Conservation (phyloP, 30 jellyfish, hydroid and myxozoan species). For the Aurelia sp. region DNA sequence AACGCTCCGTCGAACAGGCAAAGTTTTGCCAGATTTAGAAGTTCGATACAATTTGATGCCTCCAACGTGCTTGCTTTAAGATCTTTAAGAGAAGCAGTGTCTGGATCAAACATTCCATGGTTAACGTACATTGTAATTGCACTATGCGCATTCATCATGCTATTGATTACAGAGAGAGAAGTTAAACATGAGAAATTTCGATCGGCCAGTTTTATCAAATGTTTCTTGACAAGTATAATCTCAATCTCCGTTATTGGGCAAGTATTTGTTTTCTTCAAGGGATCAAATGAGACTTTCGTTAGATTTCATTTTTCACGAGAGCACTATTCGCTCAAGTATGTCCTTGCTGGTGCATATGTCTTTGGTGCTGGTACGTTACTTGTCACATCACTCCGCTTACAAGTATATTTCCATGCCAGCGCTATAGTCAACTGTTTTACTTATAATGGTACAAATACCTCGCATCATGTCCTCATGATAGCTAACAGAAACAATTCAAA, state of each 20-base stretch:
- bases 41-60: too few relatives aligned
- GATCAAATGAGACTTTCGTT: background rate
- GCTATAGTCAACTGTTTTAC: background rate
- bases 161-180: background rate
- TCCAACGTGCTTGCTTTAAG: background rate
- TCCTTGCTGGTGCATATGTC: constrained; percentile 4
- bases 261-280: background rate
- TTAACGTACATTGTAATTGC: background rate
- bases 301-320: background rate
- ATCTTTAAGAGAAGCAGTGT: background rate
- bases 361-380: background rate
- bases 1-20: too few relatives aligned
- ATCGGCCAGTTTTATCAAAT: background rate
- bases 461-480: background rate
- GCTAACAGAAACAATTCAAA: background rate
- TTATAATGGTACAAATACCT: background rate
- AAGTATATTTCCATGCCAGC: background rate
- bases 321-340: background rate
- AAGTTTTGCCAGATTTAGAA: too few relatives aligned
- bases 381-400: constrained; percentile 1
- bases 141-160: background rate
- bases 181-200: background rate
- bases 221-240: background rate
- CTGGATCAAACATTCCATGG: constrained; percentile 10
- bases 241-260: background rate